Conservation (phyloP, 1,140 invertebrate species). For the Frieseomelitta varia region DNA sequence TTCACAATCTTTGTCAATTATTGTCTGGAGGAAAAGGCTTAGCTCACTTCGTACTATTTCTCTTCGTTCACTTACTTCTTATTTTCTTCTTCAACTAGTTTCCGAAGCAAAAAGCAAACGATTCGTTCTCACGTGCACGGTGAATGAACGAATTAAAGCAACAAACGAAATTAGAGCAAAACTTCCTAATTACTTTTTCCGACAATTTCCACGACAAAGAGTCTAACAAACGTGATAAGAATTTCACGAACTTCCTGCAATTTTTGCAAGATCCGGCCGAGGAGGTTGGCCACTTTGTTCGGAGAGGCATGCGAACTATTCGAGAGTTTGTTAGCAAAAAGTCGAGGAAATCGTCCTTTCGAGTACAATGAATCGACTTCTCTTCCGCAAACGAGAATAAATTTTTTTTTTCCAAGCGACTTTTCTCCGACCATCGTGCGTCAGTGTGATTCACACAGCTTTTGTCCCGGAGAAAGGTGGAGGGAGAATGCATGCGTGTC, state of each 20-base stretch:
- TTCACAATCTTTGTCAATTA: too few species aligned
- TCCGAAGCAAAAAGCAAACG: too few species aligned
- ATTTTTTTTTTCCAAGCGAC: slow-evolving; percentile 2
- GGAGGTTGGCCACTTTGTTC: not conserved
- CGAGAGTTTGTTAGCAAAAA: not conserved
- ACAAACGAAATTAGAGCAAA: not conserved
- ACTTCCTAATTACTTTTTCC: not conserved
- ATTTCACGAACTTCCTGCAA: slow-evolving; percentile 7
- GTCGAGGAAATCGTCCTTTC: not conserved
- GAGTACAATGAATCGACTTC: slow-evolving; percentile 38
- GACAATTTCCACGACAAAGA: not conserved
- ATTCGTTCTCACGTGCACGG: too few species aligned
- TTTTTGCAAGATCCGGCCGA: not conserved
- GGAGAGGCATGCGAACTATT: not conserved
- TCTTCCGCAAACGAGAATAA: slow-evolving; percentile 14
- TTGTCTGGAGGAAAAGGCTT: too few species aligned
- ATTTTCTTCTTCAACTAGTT: too few species aligned
- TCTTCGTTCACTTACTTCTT: too few species aligned
- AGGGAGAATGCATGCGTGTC: slow-evolving; percentile 30
- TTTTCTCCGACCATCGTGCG: slow-evolving; percentile 15
- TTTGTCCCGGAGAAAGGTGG: not conserved
- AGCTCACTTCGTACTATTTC: too few species aligned
- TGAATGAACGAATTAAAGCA: too few species aligned
- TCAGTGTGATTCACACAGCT: slow-evolving; percentile 11
- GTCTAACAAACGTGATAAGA: not conserved